Conservation (phyloP, 2,113 vertebrate genomes). For the Tupaia chinensis region DNA sequence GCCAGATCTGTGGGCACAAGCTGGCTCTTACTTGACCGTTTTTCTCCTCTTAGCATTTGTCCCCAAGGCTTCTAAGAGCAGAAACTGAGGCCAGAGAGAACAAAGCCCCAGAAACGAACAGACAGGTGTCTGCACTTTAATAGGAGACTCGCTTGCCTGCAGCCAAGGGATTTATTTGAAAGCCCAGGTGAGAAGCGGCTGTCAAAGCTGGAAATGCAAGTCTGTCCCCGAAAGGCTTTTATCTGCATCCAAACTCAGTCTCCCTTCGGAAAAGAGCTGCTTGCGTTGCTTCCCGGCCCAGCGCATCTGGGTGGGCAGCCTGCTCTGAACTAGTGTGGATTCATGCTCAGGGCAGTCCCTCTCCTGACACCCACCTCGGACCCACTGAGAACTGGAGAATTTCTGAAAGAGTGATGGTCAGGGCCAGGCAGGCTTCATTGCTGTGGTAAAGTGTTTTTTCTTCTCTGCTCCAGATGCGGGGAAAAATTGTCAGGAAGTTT, state of each 20-base stretch:
- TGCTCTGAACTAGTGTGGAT: neutral
- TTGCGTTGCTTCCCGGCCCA: neutral
- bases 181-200: conserved; percentile 16
- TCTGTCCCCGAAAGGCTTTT: neutral
- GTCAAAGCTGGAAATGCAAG: neutral
- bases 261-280: neutral
- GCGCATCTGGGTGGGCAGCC: neutral
- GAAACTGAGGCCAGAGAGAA: neutral
- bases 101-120: neutral
- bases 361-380: neutral
- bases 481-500: neutral
- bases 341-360: neutral
- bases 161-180: conserved; percentile 9
- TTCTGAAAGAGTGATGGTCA: neutral
- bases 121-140: neutral
- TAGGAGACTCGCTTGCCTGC: neutral
- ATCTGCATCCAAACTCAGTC: conserved; percentile 2
- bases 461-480: neutral
- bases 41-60: neutral
- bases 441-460: neutral
- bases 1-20: neutral
- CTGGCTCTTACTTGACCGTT: neutral
- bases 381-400: neutral
- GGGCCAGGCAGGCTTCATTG: neutral
- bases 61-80: conserved; percentile 20